Base-by-base conservation (phyloP, 64 coral and sea anemone genomes). In the Actinia tenebrosa region DNA sequence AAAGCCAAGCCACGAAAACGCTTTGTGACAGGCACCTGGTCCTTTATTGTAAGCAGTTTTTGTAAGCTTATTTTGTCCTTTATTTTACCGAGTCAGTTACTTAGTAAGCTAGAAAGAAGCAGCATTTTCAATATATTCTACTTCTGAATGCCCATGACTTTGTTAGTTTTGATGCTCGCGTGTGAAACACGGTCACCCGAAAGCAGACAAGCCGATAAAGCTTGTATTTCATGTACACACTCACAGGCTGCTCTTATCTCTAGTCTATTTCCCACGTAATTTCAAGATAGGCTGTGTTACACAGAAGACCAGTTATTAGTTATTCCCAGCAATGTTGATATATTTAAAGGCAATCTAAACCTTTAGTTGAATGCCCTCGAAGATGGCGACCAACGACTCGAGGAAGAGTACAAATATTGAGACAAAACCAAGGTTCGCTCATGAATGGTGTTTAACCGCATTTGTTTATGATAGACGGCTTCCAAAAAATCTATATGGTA, bases 11-110 rank as follows among this genome's bases (percentile, higher is more conserved):
- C 66, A 42, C 81, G 88, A 89, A 89, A 81, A 84, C 81, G 88
- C 88, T 89, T 89, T 89, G 88, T 89, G 80, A 89, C 83, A 64
- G 88, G 88, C 88, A 89, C 88, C 88, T 89, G 88, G 88, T 55
- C 88, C 25, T 37, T 84, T 30, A 84, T 89, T 89, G 88, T 89
- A 79, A 89, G 88, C 72, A 84, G 46, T 60, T 66, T 52, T 89
- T 59, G 55, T 77, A 56, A 71, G 46, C 19, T 77, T 58, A 89
- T 60, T 89, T 84, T 20, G 15, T 55, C 62, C 23, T 84, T 83
- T 63, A 61, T 43, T 77, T 53, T 81, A 26, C 50, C 66, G 25
- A 46, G 16, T 44, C 1, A 77, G 11, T 71, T 42, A 44, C 19
- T 17, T 79, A 3, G 17, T 52, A 89, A 84, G n/a, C n/a, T 75